Evolutionary conservation across 1,140 invertebrate species (phyloP).

Genomic region (Brachionus koreanus): DNA sequence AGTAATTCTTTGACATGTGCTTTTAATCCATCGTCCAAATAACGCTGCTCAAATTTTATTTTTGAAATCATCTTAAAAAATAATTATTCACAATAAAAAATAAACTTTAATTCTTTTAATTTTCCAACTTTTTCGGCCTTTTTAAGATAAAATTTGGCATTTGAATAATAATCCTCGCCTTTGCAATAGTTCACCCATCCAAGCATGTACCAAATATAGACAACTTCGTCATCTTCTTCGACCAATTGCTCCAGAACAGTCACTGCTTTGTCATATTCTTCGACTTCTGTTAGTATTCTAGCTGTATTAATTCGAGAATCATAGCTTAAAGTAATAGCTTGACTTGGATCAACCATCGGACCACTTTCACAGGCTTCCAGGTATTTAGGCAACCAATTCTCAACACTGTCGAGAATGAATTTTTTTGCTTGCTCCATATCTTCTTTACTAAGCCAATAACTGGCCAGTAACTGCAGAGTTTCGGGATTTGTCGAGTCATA

Average conservation of each 20-base stretch:
- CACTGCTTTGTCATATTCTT: constrained; percentile 51
- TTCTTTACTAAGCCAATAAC: constrained; percentile 55
- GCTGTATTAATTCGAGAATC: constrained; percentile 50
- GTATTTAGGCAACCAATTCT: constrained; percentile 19
- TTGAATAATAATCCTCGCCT: constrained; percentile 53
- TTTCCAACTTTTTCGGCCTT: constrained; percentile 53
- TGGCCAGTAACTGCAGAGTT: constrained; percentile 56
- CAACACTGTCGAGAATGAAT: background rate
- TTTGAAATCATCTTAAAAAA: background rate
- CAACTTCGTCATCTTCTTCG: constrained; percentile 51
- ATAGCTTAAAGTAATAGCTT: constrained; percentile 6
- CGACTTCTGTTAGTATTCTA: constrained; percentile 56
- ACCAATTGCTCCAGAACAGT: constrained; percentile 50
- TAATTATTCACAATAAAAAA: background rate
- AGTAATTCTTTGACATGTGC: constrained; percentile 6
- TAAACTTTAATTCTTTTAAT: background rate
- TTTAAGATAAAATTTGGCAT: constrained; percentile 55
- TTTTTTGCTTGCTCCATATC: constrained; percentile 51
- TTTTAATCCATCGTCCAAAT: constrained; percentile 21
- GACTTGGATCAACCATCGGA: constrained; percentile 8
- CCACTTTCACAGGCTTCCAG: constrained; percentile 20
- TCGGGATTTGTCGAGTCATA: constrained; percentile 56
- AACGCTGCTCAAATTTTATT: constrained; percentile 30
- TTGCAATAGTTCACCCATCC: constrained; percentile 56
- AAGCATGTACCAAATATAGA: constrained; percentile 57